These are phyloP conservation scores for Eriocheir sinensis DNA, from an alignment of 1,140 invertebrate genomes.

Conservation along the genomic window DNA sequence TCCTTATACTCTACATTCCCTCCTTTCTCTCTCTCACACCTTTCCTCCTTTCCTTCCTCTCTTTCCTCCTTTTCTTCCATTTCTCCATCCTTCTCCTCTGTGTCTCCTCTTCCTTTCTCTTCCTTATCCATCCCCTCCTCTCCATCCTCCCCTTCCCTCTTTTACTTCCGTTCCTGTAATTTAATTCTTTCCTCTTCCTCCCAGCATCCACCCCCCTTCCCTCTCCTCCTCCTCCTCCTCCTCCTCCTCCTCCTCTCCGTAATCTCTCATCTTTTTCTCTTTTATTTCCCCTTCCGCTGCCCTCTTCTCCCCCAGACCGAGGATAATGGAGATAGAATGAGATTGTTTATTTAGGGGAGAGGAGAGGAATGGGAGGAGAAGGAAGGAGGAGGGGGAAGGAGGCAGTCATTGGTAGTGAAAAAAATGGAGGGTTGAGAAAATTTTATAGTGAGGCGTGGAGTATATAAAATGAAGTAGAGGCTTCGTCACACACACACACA, in stretches of 20 bases:
- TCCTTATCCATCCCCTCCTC: neutral
- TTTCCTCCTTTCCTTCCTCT: neutral
- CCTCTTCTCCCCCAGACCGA: neutral
- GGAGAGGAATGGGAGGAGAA: no score
- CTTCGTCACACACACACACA: constrained; percentile 7
- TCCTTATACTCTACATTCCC: neutral
- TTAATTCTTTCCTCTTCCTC: no score
- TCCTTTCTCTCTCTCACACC: neutral
- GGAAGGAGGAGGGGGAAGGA: neutral
- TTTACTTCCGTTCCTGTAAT: no score
- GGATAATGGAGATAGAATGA: neutral
- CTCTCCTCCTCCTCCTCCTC: neutral
- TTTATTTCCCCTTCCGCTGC: no score
- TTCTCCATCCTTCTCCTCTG: no score
- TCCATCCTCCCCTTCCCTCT: no score
- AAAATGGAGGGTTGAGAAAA: neutral
- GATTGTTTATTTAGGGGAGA: neutral
- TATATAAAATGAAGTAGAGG: neutral
- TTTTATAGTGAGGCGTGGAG: neutral
- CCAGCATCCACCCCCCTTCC: no score
- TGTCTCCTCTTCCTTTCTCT: neutral
- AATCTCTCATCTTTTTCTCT: neutral
- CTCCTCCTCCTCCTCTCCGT: neutral
- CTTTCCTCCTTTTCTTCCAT: no score
- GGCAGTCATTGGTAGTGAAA: neutral